Evolutionary conservation across 2,113 vertebrate species (phyloP).

Genomic region (Catagonus wagneri): DNA sequence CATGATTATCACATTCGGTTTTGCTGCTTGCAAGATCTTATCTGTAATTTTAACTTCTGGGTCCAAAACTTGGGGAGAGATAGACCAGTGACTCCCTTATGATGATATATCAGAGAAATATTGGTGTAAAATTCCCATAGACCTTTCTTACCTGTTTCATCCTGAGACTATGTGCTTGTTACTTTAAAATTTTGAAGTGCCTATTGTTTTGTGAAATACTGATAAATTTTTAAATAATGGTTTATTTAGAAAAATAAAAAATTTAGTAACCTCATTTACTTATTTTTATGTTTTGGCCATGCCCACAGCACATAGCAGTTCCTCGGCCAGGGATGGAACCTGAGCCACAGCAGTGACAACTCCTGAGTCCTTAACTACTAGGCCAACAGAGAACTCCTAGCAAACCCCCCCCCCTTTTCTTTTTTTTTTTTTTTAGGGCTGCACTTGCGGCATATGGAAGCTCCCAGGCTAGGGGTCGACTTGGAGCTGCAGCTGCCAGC

Average conservation of each 20-base stretch:
- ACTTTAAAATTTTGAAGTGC: constrained; percentile 7
- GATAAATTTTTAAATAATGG: background rate
- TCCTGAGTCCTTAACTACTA: too few relatives aligned
- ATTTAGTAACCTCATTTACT: background rate
- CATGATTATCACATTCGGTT: background rate
- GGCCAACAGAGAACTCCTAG: too few relatives aligned
- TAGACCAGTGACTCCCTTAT: background rate
- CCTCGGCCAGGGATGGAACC: too few relatives aligned
- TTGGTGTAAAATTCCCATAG: constrained; percentile 2
- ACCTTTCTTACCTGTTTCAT: background rate
- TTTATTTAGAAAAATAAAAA: constrained; percentile 6
- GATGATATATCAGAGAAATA: background rate
- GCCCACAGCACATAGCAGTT: too few relatives aligned
- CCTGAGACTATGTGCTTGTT: background rate
- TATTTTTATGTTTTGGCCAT: too few relatives aligned
- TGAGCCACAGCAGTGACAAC: too few relatives aligned
- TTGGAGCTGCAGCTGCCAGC: too few relatives aligned
- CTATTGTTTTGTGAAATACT: constrained; percentile 25
- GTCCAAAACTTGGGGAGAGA: background rate
- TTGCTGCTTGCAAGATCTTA: background rate
- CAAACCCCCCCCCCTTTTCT: too few relatives aligned
- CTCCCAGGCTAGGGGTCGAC: too few relatives aligned
- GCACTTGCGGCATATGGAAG: too few relatives aligned
- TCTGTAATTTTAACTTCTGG: background rate
- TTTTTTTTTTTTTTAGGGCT: too few relatives aligned